These are phyloP conservation scores for Physella acuta DNA, from an alignment of 1,140 invertebrate species.

Conservation along the genomic window DNA sequence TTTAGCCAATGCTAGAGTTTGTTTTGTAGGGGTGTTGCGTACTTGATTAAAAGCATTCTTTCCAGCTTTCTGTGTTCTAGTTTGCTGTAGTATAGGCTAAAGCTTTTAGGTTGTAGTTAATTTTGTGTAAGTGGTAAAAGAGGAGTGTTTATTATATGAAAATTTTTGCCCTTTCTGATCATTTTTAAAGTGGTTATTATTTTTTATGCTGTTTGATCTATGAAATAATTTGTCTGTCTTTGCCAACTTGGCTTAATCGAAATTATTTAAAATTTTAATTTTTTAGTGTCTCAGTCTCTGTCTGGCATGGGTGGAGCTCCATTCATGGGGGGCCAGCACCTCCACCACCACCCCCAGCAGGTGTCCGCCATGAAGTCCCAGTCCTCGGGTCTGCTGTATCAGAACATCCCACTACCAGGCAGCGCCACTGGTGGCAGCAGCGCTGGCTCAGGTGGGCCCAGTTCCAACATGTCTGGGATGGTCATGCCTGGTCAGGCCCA, in stretches of 20 bases:
- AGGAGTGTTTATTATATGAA: background rate
- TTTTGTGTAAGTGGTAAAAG: no score
- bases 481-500: conserved; percentile 2
- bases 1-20: no score
- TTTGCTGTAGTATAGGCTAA: no score
- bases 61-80: no score
- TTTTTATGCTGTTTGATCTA: background rate
- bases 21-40: no score
- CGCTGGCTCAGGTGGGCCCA: background rate
- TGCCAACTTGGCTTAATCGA: no score
- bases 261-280: no score
- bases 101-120: no score
- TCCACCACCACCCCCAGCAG: conserved; percentile 1
- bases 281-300: conserved; percentile 9
- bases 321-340: background rate
- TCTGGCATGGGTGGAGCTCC: background rate
- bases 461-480: conserved; percentile 9
- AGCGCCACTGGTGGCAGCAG: background rate
- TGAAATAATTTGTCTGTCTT: no score
- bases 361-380: background rate
- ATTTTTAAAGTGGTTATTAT: background rate
- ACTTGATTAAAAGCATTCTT: no score
- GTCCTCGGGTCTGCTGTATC: conserved; percentile 18
- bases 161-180: background rate
- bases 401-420: conserved; percentile 24